A percentile compares a stretch with the other conserved stretches of the same genome.
phyloP scores from a whole-genome alignment of 2,888 invertebrate genomes.

The Athalia circularis region DNA sequence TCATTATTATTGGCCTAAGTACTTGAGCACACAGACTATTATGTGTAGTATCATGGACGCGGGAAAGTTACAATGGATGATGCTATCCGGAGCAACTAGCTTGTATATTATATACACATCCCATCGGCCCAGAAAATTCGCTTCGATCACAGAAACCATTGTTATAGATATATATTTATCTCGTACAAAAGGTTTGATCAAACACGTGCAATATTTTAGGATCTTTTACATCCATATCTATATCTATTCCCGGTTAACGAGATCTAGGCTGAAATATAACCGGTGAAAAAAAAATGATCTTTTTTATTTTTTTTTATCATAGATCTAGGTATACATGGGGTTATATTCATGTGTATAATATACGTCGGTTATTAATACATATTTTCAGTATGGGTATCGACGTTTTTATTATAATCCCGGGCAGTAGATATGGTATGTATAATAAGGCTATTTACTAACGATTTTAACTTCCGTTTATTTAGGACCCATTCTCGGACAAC shows the following conservation, averaged over 20 bases:
- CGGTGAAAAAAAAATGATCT: too few species aligned
- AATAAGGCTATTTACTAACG: background rate
- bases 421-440: background rate
- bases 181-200: slow-evolving; percentile 55
- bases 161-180: slow-evolving; percentile 53
- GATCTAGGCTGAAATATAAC: slow-evolving; percentile 13
- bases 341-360: background rate
- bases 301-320: too few species aligned
- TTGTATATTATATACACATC: background rate
- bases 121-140: slow-evolving; percentile 48
- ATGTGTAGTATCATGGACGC: slow-evolving; percentile 54
- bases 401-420: background rate
- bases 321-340: background rate
- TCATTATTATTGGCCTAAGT: slow-evolving; percentile 71
- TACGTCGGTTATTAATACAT: slow-evolving; percentile 17
- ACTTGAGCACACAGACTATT: slow-evolving; percentile 69
- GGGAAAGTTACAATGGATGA: too few species aligned
- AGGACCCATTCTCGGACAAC: slow-evolving; percentile 24
- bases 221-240: slow-evolving; percentile 27
- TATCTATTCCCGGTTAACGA: background rate
- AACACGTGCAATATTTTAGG: slow-evolving; percentile 55
- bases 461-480: slow-evolving; percentile 27
- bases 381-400: background rate
- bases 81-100: too few species aligned
- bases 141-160: slow-evolving; percentile 50